Evolutionary conservation across 2,888 invertebrate species (phyloP).

Genomic region (Crematogaster levior): DNA sequence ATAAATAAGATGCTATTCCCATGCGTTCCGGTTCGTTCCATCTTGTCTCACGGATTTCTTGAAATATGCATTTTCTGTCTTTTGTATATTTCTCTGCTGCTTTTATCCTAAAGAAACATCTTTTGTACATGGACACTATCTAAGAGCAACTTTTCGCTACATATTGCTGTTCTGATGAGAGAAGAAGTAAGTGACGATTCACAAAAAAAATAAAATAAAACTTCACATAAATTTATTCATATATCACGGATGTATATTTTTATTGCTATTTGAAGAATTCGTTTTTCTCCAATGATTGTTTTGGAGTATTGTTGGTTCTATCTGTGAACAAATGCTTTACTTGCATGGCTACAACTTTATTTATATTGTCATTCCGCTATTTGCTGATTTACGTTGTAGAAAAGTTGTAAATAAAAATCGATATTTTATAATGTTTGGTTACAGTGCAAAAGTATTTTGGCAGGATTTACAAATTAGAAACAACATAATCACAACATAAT

Average conservation of each 20-base stretch:
- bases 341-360: background rate
- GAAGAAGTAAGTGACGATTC: conserved; percentile 17
- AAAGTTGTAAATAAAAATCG: background rate
- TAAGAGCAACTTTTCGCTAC: conserved; percentile 63
- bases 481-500: background rate
- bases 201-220: too few species aligned
- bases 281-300: background rate
- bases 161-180: conserved; percentile 48
- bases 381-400: background rate
- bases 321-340: background rate
- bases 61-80: conserved; percentile 73
- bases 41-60: conserved; percentile 70
- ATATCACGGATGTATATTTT: conserved; percentile 45
- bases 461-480: background rate
- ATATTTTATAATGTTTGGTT: background rate
- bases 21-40: conserved; percentile 43
- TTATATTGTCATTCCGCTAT: background rate
- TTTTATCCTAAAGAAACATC: conserved; percentile 63
- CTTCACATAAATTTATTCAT: conserved; percentile 62
- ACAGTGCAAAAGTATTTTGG: background rate
- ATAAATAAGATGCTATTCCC: conserved; percentile 60
- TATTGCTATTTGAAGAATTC: conserved; percentile 45
- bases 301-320: background rate
- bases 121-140: conserved; percentile 58
- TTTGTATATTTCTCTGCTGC: conserved; percentile 64